Evolutionary conservation across 2,888 invertebrate species (phyloP).

Genomic region (Augiades crinisus): DNA sequence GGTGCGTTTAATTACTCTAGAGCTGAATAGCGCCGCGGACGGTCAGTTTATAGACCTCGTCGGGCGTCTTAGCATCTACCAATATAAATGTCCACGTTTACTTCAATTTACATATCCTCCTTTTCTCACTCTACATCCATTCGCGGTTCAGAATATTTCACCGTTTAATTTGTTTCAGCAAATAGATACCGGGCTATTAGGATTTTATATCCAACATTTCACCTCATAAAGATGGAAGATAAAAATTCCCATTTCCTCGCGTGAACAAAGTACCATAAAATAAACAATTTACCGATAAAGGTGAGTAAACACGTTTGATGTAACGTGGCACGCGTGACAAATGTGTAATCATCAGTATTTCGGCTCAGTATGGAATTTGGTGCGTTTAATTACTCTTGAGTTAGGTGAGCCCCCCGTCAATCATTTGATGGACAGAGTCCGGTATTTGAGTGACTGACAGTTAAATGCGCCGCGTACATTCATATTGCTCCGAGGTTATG

Average conservation of each 20-base stretch:
- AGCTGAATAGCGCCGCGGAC: too few species aligned
- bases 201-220: not conserved
- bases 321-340: conserved; percentile 22
- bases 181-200: not conserved
- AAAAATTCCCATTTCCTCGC: conserved; percentile 1
- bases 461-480: not conserved
- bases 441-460: conserved; percentile 15
- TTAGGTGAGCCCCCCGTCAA: conserved; percentile 18
- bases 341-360: conserved; percentile 22
- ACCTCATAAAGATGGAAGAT: not conserved
- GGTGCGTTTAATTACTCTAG: too few species aligned
- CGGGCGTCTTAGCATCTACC: too few species aligned
- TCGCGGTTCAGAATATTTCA: not conserved
- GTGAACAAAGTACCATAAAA: conserved; percentile 10
- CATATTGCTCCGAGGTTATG: not conserved
- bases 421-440: conserved; percentile 1
- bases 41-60: too few species aligned
- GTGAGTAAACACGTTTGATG: conserved; percentile 34
- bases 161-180: not conserved
- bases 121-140: too few species aligned
- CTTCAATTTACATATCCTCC: too few species aligned
- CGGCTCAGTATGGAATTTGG: conserved; percentile 46
- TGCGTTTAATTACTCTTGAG: conserved; percentile 42
- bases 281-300: conserved; percentile 33
- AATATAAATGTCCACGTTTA: too few species aligned